A percentile compares a stretch with the other conserved stretches of the same genome.
Evolutionary conservation across 1,140 invertebrate genomes (phyloP).

Genomic region (Rhagoletis pomonella): DNA sequence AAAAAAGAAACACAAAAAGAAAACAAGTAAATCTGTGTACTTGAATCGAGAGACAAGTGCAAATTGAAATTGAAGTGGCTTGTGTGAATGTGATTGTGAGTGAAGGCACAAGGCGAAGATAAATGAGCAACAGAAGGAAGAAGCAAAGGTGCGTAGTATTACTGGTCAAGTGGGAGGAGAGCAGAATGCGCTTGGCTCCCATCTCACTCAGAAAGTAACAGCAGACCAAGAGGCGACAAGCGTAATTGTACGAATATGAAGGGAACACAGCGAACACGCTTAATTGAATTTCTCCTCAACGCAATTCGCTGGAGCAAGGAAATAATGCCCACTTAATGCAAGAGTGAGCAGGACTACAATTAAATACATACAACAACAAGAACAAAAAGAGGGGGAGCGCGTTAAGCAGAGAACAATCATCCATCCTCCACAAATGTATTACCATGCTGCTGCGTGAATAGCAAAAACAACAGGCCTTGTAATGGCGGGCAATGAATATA

Average conservation of each 20-base stretch:
- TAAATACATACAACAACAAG: background rate
- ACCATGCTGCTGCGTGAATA: background rate
- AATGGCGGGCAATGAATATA: background rate
- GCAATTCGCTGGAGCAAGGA: background rate
- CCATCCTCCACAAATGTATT: background rate
- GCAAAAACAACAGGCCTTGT: background rate
- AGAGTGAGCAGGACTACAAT: constrained; percentile 30
- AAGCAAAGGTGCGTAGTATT: background rate
- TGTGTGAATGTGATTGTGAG: background rate
- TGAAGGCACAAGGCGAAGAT: background rate
- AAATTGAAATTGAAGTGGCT: constrained; percentile 43
- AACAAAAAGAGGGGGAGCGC: background rate
- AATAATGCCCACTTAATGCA: constrained; percentile 49
- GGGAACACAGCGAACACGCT: background rate
- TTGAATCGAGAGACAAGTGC: constrained; percentile 40
- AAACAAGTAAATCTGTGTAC: background rate
- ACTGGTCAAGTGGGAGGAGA: background rate
- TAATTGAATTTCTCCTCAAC: constrained; percentile 46
- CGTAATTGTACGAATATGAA: no score
- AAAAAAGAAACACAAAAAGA: background rate
- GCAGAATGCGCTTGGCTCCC: background rate
- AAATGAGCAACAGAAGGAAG: background rate
- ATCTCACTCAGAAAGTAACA: background rate
- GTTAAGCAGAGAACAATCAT: background rate
- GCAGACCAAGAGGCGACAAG: background rate